Percentiles rank a stretch among this genome's conserved stretches.
phyloP scores from a whole-genome alignment of 2,113 vertebrate genomes.

The Ceyx melanurus region DNA sequence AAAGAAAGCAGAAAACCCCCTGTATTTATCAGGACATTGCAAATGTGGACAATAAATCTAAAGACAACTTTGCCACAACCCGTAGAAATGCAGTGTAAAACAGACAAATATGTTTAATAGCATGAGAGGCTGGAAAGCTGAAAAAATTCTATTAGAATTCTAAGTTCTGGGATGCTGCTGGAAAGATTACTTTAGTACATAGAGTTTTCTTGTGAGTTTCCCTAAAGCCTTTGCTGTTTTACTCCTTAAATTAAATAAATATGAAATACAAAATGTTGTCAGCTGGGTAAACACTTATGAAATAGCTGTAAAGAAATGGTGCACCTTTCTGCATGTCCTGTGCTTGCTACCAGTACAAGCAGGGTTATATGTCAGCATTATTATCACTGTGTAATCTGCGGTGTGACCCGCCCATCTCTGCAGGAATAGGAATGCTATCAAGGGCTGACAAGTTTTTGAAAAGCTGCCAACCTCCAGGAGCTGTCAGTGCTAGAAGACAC shows the following conservation, averaged over 20 bases:
- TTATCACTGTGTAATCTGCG: constrained; percentile 21
- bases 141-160: background rate
- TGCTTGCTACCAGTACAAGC: background rate
- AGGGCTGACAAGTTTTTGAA: constrained; percentile 62
- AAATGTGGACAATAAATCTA: background rate
- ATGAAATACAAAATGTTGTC: background rate
- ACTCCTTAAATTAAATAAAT: background rate
- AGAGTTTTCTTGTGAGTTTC: background rate
- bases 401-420: background rate
- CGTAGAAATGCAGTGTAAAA: background rate
- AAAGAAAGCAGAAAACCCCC: background rate
- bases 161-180: background rate
- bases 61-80: background rate
- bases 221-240: background rate
- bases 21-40: background rate
- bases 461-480: constrained; percentile 61
- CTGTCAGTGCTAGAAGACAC: constrained; percentile 49
- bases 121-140: background rate
- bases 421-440: constrained; percentile 54
- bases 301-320: background rate
- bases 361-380: background rate
- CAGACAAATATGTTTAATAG: background rate
- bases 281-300: background rate
- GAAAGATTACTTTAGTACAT: background rate
- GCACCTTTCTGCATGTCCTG: background rate